Evolutionary conservation across 2,113 vertebrate genomes (phyloP).

Genomic region (Oncorhynchus tshawytscha): DNA sequence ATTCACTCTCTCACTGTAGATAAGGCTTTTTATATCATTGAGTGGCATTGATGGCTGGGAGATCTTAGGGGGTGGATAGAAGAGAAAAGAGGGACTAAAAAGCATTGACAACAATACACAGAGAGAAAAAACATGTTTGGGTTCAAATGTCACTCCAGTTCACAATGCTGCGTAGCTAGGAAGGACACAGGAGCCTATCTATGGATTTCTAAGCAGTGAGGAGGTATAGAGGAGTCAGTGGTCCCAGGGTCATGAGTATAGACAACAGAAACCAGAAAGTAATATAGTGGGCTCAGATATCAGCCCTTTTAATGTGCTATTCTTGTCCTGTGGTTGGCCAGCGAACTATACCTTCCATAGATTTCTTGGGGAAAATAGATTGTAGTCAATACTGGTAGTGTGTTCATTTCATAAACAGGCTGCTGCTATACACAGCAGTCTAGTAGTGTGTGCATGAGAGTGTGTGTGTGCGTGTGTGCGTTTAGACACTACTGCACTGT

Average conservation of each 20-base stretch:
- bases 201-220: conserved; percentile 5
- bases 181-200: not conserved
- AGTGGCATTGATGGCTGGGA: conserved; percentile 4
- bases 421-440: not conserved
- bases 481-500: too few species aligned
- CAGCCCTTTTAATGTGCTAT: not conserved
- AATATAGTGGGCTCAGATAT: not conserved
- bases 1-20: not conserved
- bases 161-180: conserved; percentile 1
- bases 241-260: not conserved
- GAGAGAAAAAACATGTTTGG: not conserved
- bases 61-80: not conserved
- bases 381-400: not conserved
- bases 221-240: not conserved
- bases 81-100: not conserved
- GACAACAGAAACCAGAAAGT: not conserved
- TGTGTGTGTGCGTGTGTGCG: too few species aligned
- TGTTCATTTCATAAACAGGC: not conserved
- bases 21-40: not conserved
- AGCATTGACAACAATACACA: not conserved
- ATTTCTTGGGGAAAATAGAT: not conserved
- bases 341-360: not conserved
- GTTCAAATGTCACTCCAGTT: conserved; percentile 4
- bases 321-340: not conserved
- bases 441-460: too few species aligned